A percentile compares a stretch with the other conserved stretches of the same genome.
Evolutionary conservation across 2,113 vertebrate genomes (phyloP).

Genomic region (Ploceus nigricollis): DNA sequence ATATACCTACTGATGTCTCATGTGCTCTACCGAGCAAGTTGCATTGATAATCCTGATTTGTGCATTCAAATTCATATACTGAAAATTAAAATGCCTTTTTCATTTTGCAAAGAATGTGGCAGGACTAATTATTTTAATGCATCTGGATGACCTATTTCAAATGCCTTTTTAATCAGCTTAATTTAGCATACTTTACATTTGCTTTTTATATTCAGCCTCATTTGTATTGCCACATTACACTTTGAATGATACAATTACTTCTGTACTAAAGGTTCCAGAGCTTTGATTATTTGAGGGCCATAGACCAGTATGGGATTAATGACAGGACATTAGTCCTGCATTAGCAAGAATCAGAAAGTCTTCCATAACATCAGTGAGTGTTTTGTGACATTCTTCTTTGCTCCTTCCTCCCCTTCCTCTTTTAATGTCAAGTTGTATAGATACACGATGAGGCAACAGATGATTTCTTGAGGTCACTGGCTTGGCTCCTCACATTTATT

Average conservation of each 20-base stretch:
- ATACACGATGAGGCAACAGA: background rate
- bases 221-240: background rate
- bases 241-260: background rate
- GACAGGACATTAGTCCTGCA: background rate
- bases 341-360: background rate
- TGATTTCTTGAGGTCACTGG: background rate
- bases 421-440: background rate
- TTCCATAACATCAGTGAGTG: background rate
- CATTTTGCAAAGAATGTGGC: background rate
- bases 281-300: background rate
- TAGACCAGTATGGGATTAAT: background rate
- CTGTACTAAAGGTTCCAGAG: background rate
- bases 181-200: background rate
- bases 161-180: background rate
- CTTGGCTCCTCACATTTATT: background rate
- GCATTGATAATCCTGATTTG: background rate
- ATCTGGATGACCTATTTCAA: background rate
- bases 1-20: background rate
- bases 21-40: background rate
- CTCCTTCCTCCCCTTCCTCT: background rate
- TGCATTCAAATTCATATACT: background rate
- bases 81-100: background rate
- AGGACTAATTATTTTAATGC: background rate
- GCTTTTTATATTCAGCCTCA: background rate
- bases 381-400: background rate